Percentiles rank a stretch among this genome's conserved stretches.
These are phyloP conservation scores for Emys orbicularis DNA, from an alignment of 2,797 vertebrate genomes.

Conservation along the genomic window DNA sequence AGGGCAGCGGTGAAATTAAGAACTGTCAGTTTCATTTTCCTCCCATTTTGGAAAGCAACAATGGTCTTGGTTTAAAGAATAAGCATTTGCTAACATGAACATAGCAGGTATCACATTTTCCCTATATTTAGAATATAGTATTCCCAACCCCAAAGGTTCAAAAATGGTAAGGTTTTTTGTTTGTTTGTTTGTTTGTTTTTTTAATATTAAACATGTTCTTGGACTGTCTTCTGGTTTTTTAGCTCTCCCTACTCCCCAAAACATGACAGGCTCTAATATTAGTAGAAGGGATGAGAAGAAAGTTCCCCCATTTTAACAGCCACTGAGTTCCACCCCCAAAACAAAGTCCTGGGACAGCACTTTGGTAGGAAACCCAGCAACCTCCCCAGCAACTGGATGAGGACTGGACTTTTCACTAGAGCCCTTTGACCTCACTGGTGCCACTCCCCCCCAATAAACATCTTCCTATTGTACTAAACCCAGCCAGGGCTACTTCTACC, in stretches of 20 bases:
- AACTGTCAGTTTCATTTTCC: not conserved
- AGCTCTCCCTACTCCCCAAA: not conserved
- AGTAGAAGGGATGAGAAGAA: not conserved
- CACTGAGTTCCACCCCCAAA: not conserved
- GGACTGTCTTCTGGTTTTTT: not conserved
- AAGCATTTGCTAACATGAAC: conserved; percentile 59
- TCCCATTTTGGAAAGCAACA: not conserved
- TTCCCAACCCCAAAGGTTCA: conserved; percentile 1
- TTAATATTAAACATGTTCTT: not conserved
- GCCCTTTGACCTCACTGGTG: not conserved
- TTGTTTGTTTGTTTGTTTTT: too few species aligned
- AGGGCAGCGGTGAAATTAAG: not conserved
- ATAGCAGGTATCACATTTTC: conserved; percentile 29
- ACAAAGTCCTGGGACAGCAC: not conserved
- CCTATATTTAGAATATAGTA: conserved; percentile 39
- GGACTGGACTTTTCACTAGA: too few species aligned
- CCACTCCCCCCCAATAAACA: not conserved
- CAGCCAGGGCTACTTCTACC: not conserved
- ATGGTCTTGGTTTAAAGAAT: conserved; percentile 12
- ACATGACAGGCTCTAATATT: not conserved
- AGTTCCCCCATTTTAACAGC: not conserved
- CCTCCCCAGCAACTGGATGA: not conserved
- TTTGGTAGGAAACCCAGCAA: not conserved
- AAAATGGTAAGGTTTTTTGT: not conserved
- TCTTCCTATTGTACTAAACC: not conserved